A percentile compares a stretch with the other conserved stretches of the same genome.
Evolutionary conservation across 2,797 vertebrate species (phyloP).

Genomic region (Anisognathus igniventris): DNA sequence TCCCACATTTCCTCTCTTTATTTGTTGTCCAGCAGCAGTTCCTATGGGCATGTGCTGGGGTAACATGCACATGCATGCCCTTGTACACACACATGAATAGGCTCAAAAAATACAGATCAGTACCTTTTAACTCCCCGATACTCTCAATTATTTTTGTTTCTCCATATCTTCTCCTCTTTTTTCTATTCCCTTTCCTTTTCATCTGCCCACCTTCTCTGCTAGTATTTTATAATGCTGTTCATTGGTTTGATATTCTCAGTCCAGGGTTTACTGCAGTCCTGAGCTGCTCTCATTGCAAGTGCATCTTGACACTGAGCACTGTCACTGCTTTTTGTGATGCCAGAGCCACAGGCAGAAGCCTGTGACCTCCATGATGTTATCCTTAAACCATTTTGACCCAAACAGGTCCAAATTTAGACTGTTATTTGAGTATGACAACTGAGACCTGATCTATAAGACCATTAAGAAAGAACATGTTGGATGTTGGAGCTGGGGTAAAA

Average conservation of each 20-base stretch:
- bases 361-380: neutral
- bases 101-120: neutral
- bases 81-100: neutral
- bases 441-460: neutral
- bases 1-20: neutral
- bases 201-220: neutral
- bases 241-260: neutral
- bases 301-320: neutral
- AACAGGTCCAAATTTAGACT: neutral
- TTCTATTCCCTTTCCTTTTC: neutral
- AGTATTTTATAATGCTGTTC: neutral
- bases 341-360: neutral
- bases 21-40: neutral
- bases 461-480: neutral
- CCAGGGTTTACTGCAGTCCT: neutral
- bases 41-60: neutral
- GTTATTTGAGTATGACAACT: neutral
- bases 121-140: neutral
- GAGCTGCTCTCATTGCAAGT: neutral
- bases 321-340: neutral
- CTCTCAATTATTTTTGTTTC: neutral
- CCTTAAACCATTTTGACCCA: neutral
- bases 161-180: neutral
- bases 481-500: neutral
- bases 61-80: neutral